Percentiles rank a stretch among this genome's conserved stretches.
phyloP scores from a whole-genome alignment of 2,797 vertebrate species.

The Oreonectes daqikongensis region DNA sequence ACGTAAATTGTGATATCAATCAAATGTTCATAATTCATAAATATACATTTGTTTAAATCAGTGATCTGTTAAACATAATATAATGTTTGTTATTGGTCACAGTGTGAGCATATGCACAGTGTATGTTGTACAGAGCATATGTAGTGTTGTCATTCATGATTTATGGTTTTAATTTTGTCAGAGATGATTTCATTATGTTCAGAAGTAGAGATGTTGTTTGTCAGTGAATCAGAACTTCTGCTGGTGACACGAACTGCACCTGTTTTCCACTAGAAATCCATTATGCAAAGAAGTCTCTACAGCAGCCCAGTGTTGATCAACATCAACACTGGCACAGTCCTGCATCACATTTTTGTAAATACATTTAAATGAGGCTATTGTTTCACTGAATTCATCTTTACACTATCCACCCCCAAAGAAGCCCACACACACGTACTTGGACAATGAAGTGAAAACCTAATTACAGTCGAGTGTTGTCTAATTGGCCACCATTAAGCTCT shows the following conservation, averaged over 20 bases:
- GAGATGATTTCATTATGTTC: no score
- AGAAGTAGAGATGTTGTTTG: no score
- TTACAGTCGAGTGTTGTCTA: slow-evolving; percentile 34
- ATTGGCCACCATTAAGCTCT: slow-evolving; percentile 40
- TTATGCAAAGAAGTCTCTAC: background rate
- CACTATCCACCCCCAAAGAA: slow-evolving; percentile 9
- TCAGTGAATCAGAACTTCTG: background rate
- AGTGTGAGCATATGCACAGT: no score
- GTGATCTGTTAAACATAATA: no score
- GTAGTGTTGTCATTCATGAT: no score
- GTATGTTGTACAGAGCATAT: no score
- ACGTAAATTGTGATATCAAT: background rate
- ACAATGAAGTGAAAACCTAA: slow-evolving; percentile 40
- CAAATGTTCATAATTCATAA: background rate
- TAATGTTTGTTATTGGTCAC: no score
- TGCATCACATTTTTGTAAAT: background rate
- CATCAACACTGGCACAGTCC: slow-evolving; percentile 26
- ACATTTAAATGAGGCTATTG: slow-evolving; percentile 7
- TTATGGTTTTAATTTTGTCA: no score
- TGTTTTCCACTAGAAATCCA: background rate
- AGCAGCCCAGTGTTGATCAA: background rate
- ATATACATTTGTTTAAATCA: background rate
- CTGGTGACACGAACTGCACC: background rate
- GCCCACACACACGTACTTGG: slow-evolving; percentile 23
- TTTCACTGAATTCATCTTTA: slow-evolving; percentile 3